Evolutionary conservation across 2,888 invertebrate genomes (phyloP).

Genomic region (Agonopterix heracliana): DNA sequence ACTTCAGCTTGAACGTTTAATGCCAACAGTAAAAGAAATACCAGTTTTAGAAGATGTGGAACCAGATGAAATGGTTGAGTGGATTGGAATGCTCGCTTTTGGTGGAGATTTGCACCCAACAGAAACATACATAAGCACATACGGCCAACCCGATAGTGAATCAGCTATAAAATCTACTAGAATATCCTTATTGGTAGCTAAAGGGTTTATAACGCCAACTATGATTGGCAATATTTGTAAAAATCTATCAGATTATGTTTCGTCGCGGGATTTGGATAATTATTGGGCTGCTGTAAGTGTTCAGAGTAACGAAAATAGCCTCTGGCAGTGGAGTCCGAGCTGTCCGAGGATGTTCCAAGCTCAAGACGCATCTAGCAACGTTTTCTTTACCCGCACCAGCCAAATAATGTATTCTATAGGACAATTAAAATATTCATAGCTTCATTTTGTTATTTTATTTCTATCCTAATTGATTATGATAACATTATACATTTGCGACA

Average conservation of each 20-base stretch:
- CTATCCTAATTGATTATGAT: background rate
- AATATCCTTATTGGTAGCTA: conserved; percentile 42
- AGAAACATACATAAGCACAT: conserved; percentile 53
- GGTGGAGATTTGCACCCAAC: conserved; percentile 35
- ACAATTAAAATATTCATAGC: conserved; percentile 59
- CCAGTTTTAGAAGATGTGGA: conserved; percentile 47
- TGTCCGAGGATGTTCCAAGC: conserved; percentile 50
- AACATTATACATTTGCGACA: background rate
- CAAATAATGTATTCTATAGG: conserved; percentile 43
- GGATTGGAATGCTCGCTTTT: conserved; percentile 56
- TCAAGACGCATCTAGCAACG: conserved; percentile 47
- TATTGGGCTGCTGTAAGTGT: conserved; percentile 55
- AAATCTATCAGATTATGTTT: conserved; percentile 35
- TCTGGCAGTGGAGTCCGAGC: conserved; percentile 48
- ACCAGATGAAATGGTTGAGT: conserved; percentile 55
- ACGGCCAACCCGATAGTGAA: conserved; percentile 45
- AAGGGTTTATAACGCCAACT: conserved; percentile 48
- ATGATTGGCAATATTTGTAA: conserved; percentile 34
- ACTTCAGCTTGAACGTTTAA: conserved; percentile 26
- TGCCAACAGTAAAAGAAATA: conserved; percentile 40
- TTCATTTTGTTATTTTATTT: background rate
- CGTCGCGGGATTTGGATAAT: conserved; percentile 32
- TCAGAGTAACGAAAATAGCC: conserved; percentile 50
- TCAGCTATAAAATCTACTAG: conserved; percentile 41
- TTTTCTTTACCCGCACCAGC: conserved; percentile 42